A percentile compares a stretch with the other conserved stretches of the same genome.
phyloP scores from a whole-genome alignment of 2,113 vertebrate genomes.

The Leptobrachium leishanense region DNA sequence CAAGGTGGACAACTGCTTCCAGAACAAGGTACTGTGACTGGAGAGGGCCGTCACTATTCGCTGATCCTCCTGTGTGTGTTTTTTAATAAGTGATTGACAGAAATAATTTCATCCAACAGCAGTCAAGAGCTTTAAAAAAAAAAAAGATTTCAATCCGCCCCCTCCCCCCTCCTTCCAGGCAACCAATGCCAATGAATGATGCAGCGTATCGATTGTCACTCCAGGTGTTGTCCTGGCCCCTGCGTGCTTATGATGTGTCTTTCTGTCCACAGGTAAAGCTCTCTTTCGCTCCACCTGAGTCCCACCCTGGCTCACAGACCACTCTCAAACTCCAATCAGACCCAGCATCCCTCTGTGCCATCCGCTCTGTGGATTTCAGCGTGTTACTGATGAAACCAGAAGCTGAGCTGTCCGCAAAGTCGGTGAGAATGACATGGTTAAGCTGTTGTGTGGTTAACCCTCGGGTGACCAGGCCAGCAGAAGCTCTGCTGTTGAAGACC shows the following conservation, averaged over 20 bases:
- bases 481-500: not conserved
- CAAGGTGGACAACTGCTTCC: constrained; percentile 72
- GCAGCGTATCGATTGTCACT: too few species aligned
- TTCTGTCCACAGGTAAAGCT: constrained; percentile 64
- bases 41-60: too few species aligned
- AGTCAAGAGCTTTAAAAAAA: too few species aligned
- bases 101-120: too few species aligned
- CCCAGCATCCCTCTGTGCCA: constrained; percentile 77
- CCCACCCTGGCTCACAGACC: constrained; percentile 67
- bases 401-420: constrained; percentile 63
- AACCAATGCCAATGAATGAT: too few species aligned
- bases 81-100: too few species aligned
- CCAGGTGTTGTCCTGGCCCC: too few species aligned
- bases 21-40: constrained; percentile 73
- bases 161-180: too few species aligned
- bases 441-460: too few species aligned
- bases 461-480: too few species aligned
- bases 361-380: constrained; percentile 78
- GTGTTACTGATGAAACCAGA: constrained; percentile 73
- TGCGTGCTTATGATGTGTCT: not conserved
- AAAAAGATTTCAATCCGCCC: too few species aligned
- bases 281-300: constrained; percentile 63
- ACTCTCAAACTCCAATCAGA: constrained; percentile 64
- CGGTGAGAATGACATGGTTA: constrained; percentile 53
- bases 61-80: too few species aligned